These are phyloP conservation scores for Tenthredo livida DNA, from an alignment of 2,888 invertebrate genomes.

Conservation along the genomic window DNA sequence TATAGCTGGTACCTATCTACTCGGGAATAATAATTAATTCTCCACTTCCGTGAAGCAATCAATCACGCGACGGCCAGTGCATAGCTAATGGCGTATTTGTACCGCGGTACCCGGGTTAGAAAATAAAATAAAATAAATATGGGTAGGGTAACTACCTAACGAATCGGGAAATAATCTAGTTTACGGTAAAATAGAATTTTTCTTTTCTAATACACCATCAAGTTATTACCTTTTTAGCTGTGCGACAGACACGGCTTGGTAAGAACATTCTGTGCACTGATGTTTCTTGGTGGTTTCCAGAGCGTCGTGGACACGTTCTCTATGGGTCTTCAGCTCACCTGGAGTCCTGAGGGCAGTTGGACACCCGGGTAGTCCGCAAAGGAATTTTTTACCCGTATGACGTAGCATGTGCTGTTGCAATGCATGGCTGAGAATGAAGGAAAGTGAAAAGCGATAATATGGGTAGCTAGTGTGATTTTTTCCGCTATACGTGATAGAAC, in stretches of 20 bases:
- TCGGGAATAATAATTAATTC: slow-evolving; percentile 66
- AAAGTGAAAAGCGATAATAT: slow-evolving; percentile 29
- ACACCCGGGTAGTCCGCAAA: slow-evolving; percentile 81
- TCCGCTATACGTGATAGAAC: not conserved
- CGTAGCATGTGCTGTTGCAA: slow-evolving; percentile 82
- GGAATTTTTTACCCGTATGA: slow-evolving; percentile 81
- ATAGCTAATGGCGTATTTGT: slow-evolving; percentile 67
- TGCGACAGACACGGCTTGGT: slow-evolving; percentile 74
- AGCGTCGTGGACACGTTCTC: slow-evolving; percentile 80
- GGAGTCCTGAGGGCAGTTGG: slow-evolving; percentile 81
- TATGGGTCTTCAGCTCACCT: slow-evolving; percentile 81
- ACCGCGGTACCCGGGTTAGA: slow-evolving; percentile 57
- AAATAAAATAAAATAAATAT: slow-evolving; percentile 22
- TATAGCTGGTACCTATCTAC: not conserved
- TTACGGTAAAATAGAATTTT: not conserved
- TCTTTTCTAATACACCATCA: not conserved
- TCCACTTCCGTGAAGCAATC: slow-evolving; percentile 70
- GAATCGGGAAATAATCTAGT: not conserved
- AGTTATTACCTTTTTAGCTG: slow-evolving; percentile 79
- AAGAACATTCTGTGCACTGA: slow-evolving; percentile 81
- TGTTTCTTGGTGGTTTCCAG: slow-evolving; percentile 79
- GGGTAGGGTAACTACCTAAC: not conserved
- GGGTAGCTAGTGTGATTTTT: not conserved
- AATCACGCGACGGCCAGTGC: slow-evolving; percentile 67
- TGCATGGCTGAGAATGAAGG: slow-evolving; percentile 78